Percentiles rank a stretch among this genome's conserved stretches.
Conservation (phyloP, 1,140 invertebrate genomes). For the Neodiprion fabricii region DNA sequence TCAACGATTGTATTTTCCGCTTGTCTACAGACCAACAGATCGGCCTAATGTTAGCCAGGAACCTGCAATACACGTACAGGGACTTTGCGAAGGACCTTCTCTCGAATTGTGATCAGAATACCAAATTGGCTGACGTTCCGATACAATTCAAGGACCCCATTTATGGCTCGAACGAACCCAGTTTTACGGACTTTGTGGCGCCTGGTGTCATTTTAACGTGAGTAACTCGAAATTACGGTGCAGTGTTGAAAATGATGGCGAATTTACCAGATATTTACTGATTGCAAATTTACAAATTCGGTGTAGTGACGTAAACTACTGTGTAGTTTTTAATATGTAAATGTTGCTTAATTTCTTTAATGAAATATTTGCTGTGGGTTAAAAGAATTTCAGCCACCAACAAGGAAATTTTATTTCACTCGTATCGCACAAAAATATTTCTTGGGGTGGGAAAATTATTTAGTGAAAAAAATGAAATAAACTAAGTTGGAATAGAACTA, state of each 20-base stretch:
- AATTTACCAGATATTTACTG: background rate
- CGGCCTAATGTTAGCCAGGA: conserved; percentile 80
- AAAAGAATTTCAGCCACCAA: no score
- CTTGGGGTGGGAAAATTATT: no score
- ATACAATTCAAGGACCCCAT: conserved; percentile 84
- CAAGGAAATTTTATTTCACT: no score
- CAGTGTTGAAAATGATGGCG: conserved; percentile 1
- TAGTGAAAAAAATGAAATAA: no score
- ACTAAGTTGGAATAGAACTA: no score
- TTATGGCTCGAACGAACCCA: conserved; percentile 85
- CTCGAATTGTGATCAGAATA: conserved; percentile 75
- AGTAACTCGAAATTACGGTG: conserved; percentile 49
- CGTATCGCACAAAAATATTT: no score
- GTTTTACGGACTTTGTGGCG: conserved; percentile 94
- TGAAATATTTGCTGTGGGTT: no score
- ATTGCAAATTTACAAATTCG: no score
- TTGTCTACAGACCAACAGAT: conserved; percentile 83
- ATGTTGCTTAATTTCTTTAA: no score
- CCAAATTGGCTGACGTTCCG: conserved; percentile 81
- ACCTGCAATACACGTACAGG: conserved; percentile 81
- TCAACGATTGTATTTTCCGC: background rate
- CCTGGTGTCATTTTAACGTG: conserved; percentile 94
- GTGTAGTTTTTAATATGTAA: no score
- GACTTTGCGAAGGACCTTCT: conserved; percentile 77
- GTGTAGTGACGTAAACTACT: no score